Evolutionary conservation across 2,797 vertebrate genomes (phyloP), one percentile per base, ranked within the genome.

Genomic region (Poeciliopsis presidionis): DNA sequence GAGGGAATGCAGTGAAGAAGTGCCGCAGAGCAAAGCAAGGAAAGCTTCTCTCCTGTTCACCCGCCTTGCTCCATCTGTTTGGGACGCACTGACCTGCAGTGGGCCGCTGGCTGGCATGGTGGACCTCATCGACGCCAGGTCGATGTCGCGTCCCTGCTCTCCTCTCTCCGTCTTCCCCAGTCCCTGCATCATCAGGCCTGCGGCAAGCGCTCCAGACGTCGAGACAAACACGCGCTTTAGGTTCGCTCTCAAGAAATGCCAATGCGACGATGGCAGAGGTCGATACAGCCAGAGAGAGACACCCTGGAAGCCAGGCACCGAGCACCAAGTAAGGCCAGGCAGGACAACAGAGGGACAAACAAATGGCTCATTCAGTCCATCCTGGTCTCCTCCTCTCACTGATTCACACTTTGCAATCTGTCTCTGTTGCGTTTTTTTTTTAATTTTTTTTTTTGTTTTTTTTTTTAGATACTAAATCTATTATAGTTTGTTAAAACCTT

Each of bases 41-140:
- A 41, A 67, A 67, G 25, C 9, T 41, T 77, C 5, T 43, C 30
- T 5, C 46, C 69, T 25, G 65, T 76, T 14, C 67, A 55, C 51
- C 28, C 76, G 72, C 4, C 63, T 77, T 45, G 5, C 47, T 13
- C 41, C 51, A 7, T 2, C 63, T 25, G 51, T 53, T 82, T 67
- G 11, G 33, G 73, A 16, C 45, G 63, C 84, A 91, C 94, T 92
- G 81, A 96, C 95, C 94, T 96, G 95, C 69, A 93, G 78, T 53
- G 90, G 90, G 63, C 93, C 87, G 59, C 89, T 82, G 78, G 93
- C 92, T 16, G 96, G 93, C 96, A 96, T 96, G 86, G 94, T 91
- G 79, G 93, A 94, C 69, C 90, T 92, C 90, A 90, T 90, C 69
- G 94, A 95, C 70, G 93, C 92, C 88, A 93, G 89, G 91, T 95